Evolutionary conservation across 2,113 vertebrate genomes (phyloP), one percentile per base, ranked within the genome.

Genomic region (Ictidomys tridecemlineatus): DNA sequence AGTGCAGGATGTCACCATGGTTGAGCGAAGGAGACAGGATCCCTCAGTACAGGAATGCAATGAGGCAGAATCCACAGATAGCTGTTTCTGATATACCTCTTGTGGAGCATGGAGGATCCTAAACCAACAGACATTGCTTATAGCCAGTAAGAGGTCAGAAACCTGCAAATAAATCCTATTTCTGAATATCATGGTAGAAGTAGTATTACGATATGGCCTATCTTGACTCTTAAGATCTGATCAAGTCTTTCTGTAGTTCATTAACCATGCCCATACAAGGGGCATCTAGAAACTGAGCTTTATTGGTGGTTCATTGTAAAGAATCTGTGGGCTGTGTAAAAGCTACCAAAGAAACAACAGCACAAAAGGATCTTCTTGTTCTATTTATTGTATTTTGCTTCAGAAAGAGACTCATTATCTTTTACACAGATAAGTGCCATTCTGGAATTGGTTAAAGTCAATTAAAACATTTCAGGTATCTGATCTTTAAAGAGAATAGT

Each of bases 321-420:
- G 89, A 85, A 87, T 83, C 79, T 76, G 65, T 94, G 76, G 58
- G 28, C 69, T 92, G 70, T 95, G 65, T 79, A 76, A 94, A 86
- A 92, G 42, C 26, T 73, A 45, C 92, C 48, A 51, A 37, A 80
- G 84, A 79, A 92, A 93, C 12, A 84, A 58, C 14, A 96, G n/a
- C 32, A 69, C n/a, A 45, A 93, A 95, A 63, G 39, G 51, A 89
- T 42, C 30, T 87, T 95, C 94, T 94, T 85, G 48, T 91, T 85
- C 67, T 56, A 10, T 85, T 89, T 74, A 92, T 93, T 63, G 67
- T 85, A 74, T 94, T 96, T 97, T 95, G 28, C 82, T 95, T 96
- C 70, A 70, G 93, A 95, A 85, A 87, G 72, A 91, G 77, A 85
- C 67, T 74, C n/a, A 73, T 18, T 85, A 48, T 80, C 18, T 79